A percentile compares a stretch with the other conserved stretches of the same genome.
Evolutionary conservation across 2,888 invertebrate species (phyloP).

Genomic region (Ormyrus labotus): DNA sequence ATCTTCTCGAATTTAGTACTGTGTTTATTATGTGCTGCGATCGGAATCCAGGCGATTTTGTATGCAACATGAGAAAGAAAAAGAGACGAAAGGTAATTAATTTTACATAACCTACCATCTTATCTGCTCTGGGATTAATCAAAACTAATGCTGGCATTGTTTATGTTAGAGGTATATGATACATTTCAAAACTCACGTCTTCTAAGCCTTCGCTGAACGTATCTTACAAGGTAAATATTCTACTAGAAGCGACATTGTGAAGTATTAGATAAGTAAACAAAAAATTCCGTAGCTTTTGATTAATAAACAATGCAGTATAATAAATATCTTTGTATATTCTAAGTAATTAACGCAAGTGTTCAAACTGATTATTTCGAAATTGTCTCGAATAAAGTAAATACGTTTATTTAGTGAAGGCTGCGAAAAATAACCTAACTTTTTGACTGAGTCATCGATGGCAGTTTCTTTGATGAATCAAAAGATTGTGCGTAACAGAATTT

Average conservation of each 20-base stretch:
- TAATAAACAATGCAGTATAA: no score
- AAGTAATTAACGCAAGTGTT: no score
- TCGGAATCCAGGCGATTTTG: conserved; percentile 28
- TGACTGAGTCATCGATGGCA: no score
- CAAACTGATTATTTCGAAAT: no score
- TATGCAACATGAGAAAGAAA: conserved; percentile 50
- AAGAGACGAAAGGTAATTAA: conserved; percentile 51
- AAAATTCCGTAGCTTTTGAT: no score
- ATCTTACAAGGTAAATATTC: conserved; percentile 35
- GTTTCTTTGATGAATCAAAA: no score
- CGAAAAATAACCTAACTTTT: no score
- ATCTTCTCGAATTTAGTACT: neutral
- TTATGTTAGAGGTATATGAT: conserved; percentile 25
- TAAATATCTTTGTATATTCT: no score
- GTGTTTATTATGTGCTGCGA: conserved; percentile 45
- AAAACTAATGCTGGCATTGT: conserved; percentile 15
- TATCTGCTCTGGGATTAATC: neutral
- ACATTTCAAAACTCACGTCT: conserved; percentile 9
- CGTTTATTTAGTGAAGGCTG: no score
- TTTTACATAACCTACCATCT: conserved; percentile 36
- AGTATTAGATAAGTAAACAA: no score
- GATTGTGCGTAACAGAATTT: no score
- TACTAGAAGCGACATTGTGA: neutral
- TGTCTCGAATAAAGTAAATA: no score
- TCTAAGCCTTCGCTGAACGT: conserved; percentile 8